Conservation (phyloP, 1,140 invertebrate species). For the Ooceraea biroi region DNA sequence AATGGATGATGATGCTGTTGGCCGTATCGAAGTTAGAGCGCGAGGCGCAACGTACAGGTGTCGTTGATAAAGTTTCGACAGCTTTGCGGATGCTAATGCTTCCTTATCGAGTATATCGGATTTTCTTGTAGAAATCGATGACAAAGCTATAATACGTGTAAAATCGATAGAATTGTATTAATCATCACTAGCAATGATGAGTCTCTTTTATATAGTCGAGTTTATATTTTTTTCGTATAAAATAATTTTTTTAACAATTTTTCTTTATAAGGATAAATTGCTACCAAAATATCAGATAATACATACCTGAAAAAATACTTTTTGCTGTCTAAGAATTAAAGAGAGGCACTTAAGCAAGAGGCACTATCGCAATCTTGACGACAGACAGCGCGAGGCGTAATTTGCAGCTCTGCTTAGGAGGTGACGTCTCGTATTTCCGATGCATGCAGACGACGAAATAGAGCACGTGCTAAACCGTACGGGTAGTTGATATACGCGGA, state of each 20-base stretch:
- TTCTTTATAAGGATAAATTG: too few species aligned
- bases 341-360: background rate
- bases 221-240: too few species aligned
- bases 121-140: background rate
- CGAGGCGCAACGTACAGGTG: conserved; percentile 42
- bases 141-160: background rate
- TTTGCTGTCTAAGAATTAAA: background rate
- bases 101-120: background rate
- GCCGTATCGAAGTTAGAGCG: conserved; percentile 18
- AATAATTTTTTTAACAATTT: too few species aligned
- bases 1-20: conserved; percentile 56
- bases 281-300: too few species aligned
- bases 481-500: conserved; percentile 62
- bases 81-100: background rate
- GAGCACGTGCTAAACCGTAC: conserved; percentile 64
- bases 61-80: conserved; percentile 12
- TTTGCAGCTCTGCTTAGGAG: conserved; percentile 3
- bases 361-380: background rate
- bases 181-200: background rate
- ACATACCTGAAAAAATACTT: background rate
- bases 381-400: conserved; percentile 16
- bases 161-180: background rate
- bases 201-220: too few species aligned
- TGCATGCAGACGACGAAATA: conserved; percentile 31
- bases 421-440: conserved; percentile 51